Base-by-base conservation (phyloP, 2,113 vertebrate genomes). In the Erythrocercus mccallii region DNA sequence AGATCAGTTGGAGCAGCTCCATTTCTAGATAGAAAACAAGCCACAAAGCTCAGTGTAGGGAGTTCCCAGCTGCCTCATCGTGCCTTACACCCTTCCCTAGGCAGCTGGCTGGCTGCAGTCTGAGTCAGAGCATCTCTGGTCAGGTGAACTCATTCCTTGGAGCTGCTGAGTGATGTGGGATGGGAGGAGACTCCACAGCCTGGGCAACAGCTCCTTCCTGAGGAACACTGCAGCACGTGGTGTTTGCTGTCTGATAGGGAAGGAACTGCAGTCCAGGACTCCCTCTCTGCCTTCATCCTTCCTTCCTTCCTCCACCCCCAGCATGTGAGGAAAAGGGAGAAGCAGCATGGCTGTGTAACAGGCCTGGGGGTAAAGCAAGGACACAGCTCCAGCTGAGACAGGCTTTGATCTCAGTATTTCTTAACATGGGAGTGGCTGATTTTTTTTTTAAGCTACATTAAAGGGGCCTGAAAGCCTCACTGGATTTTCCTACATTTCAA, bases 331-430 rank as follows among this genome's bases (percentile, higher is more conserved):
- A 37, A 47, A 54, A 53, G 42, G 60, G 88, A 70, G 11, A 35
- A 62, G 6, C 0, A 45, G 60, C 5, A 2, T 6, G 74, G 71
- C 68, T 28, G 11, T 14, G 40, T 27, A 51, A 27, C 21, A 56
- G 74, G 57, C 71, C 48, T 40, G 74, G 45, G 76, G 48, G 22
- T 51, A 45, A 50, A 40, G 14, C 40, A 18, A 35, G 51, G 57
- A 38, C 69, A 72, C 10, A n/a, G 60, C 60, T 84, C 60, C 50
- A n/a, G 47, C 54, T 35, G 44, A 60, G 57, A 85, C 79, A 48
- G 21, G n/a, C 90, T 95, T 92, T 91, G 68, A 90, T 88, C 86
- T 86, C 54, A 20, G 33, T 8, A 20, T 77, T 93, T 61, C 82
- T 50, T 47, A 13, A 44, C 10, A 11, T 14, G 51, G 76, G 88